These are phyloP conservation scores for Drosophila rubida DNA, from an alignment of 2,888 invertebrate species.

Conservation along the genomic window DNA sequence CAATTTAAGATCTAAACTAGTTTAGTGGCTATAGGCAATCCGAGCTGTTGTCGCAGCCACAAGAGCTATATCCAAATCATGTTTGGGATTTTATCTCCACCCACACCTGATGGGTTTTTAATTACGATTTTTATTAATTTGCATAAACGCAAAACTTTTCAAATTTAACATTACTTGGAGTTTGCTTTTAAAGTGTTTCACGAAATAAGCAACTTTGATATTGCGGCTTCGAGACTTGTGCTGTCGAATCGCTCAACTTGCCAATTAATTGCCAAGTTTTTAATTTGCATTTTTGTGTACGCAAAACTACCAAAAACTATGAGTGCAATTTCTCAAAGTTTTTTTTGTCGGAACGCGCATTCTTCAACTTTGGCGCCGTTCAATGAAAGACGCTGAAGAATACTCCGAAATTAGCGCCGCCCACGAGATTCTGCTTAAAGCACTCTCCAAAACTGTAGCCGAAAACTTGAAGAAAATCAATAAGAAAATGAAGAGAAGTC, in stretches of 20 bases:
- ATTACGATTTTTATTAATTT: background rate
- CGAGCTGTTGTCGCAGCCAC: background rate
- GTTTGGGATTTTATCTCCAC: background rate
- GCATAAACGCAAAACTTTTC: too few species aligned
- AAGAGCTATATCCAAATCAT: slow-evolving; percentile 1
- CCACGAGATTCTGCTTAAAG: slow-evolving; percentile 39
- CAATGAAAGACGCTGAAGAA: slow-evolving; percentile 31
- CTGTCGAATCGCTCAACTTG: slow-evolving; percentile 31
- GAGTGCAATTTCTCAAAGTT: slow-evolving; percentile 50
- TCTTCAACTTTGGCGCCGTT: slow-evolving; percentile 30
- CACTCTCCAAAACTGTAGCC: slow-evolving; percentile 31
- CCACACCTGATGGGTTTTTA: background rate
- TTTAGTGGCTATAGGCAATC: slow-evolving; percentile 25
- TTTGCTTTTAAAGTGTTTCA: too few species aligned
- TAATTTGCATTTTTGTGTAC: slow-evolving; percentile 57
- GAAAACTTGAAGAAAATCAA: slow-evolving; percentile 50
- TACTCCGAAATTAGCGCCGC: slow-evolving; percentile 40
- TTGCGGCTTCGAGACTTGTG: slow-evolving; percentile 7
- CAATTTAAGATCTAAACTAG: slow-evolving; percentile 38
- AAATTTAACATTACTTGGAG: too few species aligned
- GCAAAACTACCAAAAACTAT: slow-evolving; percentile 44
- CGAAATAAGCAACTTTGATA: background rate
- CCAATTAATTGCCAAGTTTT: slow-evolving; percentile 58
- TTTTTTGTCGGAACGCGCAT: slow-evolving; percentile 47
- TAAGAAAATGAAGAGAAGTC: slow-evolving; percentile 22